These are phyloP conservation scores for Oxycera nigricornis DNA, from an alignment of 2,888 invertebrate species.

Conservation along the genomic window DNA sequence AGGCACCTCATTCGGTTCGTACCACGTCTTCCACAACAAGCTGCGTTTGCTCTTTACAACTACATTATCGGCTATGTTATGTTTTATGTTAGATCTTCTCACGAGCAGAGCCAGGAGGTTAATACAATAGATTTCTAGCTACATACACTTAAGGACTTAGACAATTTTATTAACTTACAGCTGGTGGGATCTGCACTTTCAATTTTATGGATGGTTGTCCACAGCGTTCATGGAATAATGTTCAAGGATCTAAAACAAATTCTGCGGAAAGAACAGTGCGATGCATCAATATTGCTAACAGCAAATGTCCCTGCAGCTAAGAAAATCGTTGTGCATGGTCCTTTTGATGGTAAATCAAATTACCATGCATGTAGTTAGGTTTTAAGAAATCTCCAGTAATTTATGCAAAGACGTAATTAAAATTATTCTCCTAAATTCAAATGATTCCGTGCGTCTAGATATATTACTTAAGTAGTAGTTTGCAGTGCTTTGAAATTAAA, in stretches of 20 bases:
- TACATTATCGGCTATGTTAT: constrained; percentile 99
- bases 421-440: no score
- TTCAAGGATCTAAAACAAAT: constrained; percentile 99
- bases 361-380: no score
- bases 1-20: constrained; percentile 93
- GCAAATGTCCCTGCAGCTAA: constrained; percentile 99
- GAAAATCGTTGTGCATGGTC: constrained; percentile 97
- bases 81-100: constrained; percentile 97
- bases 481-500: no score
- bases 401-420: no score
- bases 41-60: constrained; percentile 97
- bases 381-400: no score
- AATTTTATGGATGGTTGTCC: constrained; percentile 97
- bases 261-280: constrained; percentile 97
- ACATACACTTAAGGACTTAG: not conserved
- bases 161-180: constrained; percentile 46
- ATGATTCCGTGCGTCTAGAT: no score
- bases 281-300: constrained; percentile 95
- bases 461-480: no score
- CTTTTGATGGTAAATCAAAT: constrained; percentile 60
- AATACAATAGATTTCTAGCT: not conserved
- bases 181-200: constrained; percentile 94
- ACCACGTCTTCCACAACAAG: constrained; percentile 92
- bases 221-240: constrained; percentile 98
- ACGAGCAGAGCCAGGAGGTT: constrained; percentile 89